Evolutionary conservation across 2,113 vertebrate genomes (phyloP), one percentile per base, ranked within the genome.

Genomic region (Sinocyclocheilus anophthalmus): DNA sequence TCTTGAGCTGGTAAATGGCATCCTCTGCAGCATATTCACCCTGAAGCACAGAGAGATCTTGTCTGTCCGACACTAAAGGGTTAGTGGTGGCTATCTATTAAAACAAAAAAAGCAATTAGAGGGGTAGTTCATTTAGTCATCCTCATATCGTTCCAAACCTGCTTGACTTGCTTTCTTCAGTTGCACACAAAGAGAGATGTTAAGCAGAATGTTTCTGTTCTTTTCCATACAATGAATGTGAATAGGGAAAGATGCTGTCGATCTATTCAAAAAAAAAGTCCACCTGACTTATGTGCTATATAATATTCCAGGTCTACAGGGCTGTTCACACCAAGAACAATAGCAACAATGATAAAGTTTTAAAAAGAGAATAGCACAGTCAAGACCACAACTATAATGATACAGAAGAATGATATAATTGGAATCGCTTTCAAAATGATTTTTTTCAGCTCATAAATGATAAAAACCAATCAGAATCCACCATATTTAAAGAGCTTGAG

Each of bases 1-100:
- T 97, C 93, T 98, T 98, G 90, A 96, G 96, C 93, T 98, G 97
- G 88, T 98, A 98, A 90, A 98, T 92, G 2, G 91, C 95, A 92
- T 98, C 97, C 1, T 98, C 97, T 33, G 96, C 91, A 0, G 97
- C 96, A 61, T 98, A 98, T 76, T 98, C 97, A 87, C 93, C 94
- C 92, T 97, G 95, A 39, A 98, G 93, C 80, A 97, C 97, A 0
- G 95, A 93, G 84, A 98, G 93, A 3, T 97, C 96, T 94, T 97
- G 95, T 89, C 96, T 95, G 87, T 96, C 96, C 0, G 97, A 98
- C 88, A 98, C 97, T 90, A 98, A 93, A 0, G 97, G 97, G 89
- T 96, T 98, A 91, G 95, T 97, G 91, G 96, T 96, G 55, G 97
- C 97, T 50, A 97, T 98, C 97, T 98, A 85, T 39, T 9, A 83